Base-by-base conservation (phyloP, 2,113 vertebrate species). In the Gobiocypris rarus region DNA sequence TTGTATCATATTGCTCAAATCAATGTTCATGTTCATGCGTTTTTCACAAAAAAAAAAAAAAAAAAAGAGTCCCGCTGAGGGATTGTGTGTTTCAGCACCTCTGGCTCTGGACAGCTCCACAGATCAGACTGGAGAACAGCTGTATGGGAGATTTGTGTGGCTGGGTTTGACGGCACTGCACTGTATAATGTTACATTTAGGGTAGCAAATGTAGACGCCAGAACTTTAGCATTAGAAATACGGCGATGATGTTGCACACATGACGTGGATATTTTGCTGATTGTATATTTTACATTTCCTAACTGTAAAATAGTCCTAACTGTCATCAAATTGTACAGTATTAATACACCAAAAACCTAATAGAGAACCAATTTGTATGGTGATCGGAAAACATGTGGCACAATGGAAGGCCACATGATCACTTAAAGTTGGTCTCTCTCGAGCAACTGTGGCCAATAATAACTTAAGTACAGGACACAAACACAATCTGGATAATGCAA, bases 101-200 rank as follows among this genome's bases (percentile, higher is more conserved):
- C 78, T 48, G 61, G 78, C 78, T n/a, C 59, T 80, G 78, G 78
- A 80, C 78, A 80, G 78, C 78, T 80, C 78, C 59, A 80, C 43
- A 50, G 17, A 50, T 65, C 43, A 50, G 13, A 34, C 43, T 31
- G 26, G 10, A n/a, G 15, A 80, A 80, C 43, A 65, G 78, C 59
- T 80, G 77, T 3, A 67, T 67, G 5, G 15, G 58, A 52, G 56
- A 63, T 79, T 50, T 67, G 59, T 67, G 61, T 80, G 24, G n/a
- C 52, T 24, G 24, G 41, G 14, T 17, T 52, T 52, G 52, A 54
- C 50, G 50, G 52, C 52, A 19, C 17, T 34, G 59, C 52, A 24
- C 52, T 77, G 75, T 41, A 59, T 52, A 75, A 75, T 75, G n/a
- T 7, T 73, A 45, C 7, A 73, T 73, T n/a, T 26, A 28, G 45